Evolutionary conservation across 2,113 vertebrate genomes (phyloP).

Genomic region (Probosciger aterrimus): DNA sequence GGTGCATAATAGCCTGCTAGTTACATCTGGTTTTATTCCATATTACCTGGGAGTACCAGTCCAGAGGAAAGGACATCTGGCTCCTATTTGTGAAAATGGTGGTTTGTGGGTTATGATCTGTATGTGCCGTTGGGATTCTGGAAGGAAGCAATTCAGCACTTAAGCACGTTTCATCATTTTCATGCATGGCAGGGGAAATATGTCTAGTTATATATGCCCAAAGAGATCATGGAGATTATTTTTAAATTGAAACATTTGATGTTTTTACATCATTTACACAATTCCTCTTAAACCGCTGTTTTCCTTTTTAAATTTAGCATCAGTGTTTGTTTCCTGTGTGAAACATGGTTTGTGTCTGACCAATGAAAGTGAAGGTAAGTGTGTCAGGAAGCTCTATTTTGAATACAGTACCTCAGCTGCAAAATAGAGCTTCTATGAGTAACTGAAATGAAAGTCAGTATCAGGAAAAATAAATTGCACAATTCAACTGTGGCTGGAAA

Average conservation of each 20-base stretch:
- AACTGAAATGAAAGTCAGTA: not conserved
- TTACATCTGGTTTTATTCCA: not conserved
- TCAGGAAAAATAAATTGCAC: not conserved
- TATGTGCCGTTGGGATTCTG: not conserved
- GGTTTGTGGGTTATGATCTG: not conserved
- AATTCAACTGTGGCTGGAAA: not conserved
- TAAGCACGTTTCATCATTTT: not conserved
- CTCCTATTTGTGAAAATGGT: not conserved
- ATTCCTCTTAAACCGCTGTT: constrained; percentile 3
- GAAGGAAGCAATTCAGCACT: not conserved
- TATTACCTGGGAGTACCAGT: not conserved
- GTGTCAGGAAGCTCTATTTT: constrained; percentile 38
- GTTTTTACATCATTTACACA: not conserved
- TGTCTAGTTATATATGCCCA: not conserved
- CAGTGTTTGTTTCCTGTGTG: constrained; percentile 21
- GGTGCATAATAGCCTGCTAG: not conserved
- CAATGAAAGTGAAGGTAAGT: constrained; percentile 46
- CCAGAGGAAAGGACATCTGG: not conserved
- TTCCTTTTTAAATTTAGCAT: constrained; percentile 41
- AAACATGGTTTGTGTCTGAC: constrained; percentile 1
- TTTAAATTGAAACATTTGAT: not conserved
- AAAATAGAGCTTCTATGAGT: not conserved
- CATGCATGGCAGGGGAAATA: not conserved
- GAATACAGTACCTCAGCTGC: constrained; percentile 1
- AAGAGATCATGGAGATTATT: not conserved